Evolutionary conservation across 1,140 invertebrate species (phyloP).

Genomic region (Drosophila azteca): DNA sequence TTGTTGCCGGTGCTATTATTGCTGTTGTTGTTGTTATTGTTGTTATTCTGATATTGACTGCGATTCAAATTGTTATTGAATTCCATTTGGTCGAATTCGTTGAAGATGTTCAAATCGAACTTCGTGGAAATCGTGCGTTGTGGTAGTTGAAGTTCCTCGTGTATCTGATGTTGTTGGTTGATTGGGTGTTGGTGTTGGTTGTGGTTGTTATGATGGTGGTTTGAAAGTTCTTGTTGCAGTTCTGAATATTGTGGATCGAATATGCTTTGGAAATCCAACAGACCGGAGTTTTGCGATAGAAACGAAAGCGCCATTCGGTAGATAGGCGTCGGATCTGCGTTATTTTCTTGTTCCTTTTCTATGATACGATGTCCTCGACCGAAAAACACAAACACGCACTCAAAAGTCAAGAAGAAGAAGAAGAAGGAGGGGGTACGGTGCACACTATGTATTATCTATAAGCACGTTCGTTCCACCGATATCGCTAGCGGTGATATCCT

Average conservation of each 20-base stretch:
- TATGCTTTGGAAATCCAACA: slow-evolving; percentile 82
- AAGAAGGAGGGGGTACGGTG: too few relatives aligned
- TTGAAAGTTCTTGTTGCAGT: slow-evolving; percentile 51
- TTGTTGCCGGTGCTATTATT: slow-evolving; percentile 45
- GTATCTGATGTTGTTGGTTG: slow-evolving; percentile 20
- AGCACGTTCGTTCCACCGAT: too few relatives aligned
- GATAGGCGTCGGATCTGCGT: slow-evolving; percentile 33
- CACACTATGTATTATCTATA: too few relatives aligned
- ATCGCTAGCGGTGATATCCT: slow-evolving; percentile 32
- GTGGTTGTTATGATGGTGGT: slow-evolving; percentile 41
- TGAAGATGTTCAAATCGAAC: slow-evolving; percentile 73
- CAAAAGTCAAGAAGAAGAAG: too few relatives aligned
- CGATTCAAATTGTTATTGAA: slow-evolving; percentile 64
- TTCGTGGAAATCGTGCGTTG: slow-evolving; percentile 49
- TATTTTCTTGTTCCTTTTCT: slow-evolving; percentile 24
- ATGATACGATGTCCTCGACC: slow-evolving; percentile 3
- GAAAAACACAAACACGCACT: slow-evolving; percentile 20
- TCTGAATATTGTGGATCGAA: slow-evolving; percentile 80
- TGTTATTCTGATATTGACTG: slow-evolving; percentile 66
- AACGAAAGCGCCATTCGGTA: slow-evolving; percentile 83
- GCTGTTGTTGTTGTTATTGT: slow-evolving; percentile 54
- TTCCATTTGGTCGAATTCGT: slow-evolving; percentile 81
- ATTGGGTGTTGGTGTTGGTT: slow-evolving; percentile 43
- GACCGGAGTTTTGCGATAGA: slow-evolving; percentile 76
- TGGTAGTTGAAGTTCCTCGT: slow-evolving; percentile 40